Conservation (phyloP, 1,140 invertebrate genomes). For the Charaxes varanes region DNA sequence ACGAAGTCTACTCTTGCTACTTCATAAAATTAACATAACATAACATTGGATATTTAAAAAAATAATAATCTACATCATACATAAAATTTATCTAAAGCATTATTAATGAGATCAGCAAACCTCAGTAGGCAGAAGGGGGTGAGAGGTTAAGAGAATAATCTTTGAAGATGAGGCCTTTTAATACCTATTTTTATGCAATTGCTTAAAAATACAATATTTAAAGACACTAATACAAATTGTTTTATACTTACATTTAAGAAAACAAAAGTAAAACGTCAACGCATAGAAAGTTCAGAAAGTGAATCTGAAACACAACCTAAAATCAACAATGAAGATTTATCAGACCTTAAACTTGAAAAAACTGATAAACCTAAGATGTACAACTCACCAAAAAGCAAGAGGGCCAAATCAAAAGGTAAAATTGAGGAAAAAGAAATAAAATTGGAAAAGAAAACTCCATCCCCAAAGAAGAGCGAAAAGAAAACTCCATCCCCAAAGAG, state of each 20-base stretch:
- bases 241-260: constrained; percentile 31
- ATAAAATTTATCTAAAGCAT: too few relatives aligned
- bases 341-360: constrained; percentile 29
- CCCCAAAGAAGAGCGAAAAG: constrained; percentile 9
- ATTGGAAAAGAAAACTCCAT: constrained; percentile 21
- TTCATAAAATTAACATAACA: too few relatives aligned
- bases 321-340: constrained; percentile 10
- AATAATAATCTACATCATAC: too few relatives aligned
- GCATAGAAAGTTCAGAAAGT: constrained; percentile 57
- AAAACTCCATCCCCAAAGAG: too few relatives aligned
- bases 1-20: too few relatives aligned
- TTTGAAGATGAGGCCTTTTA: too few relatives aligned
- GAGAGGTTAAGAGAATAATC: too few relatives aligned
- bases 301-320: constrained; percentile 20
- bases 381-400: constrained; percentile 42
- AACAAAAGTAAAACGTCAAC: constrained; percentile 47
- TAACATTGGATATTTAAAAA: too few relatives aligned
- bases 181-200: too few relatives aligned
- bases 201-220: too few relatives aligned
- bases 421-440: constrained; percentile 14
- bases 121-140: too few relatives aligned
- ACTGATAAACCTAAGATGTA: constrained; percentile 32
- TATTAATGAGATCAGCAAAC: too few relatives aligned
- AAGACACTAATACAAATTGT: constrained; percentile 5
- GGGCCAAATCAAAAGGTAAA: constrained; percentile 25